These are phyloP conservation scores for Parelbella ahira DNA, from an alignment of 2,888 invertebrate genomes.

Conservation along the genomic window DNA sequence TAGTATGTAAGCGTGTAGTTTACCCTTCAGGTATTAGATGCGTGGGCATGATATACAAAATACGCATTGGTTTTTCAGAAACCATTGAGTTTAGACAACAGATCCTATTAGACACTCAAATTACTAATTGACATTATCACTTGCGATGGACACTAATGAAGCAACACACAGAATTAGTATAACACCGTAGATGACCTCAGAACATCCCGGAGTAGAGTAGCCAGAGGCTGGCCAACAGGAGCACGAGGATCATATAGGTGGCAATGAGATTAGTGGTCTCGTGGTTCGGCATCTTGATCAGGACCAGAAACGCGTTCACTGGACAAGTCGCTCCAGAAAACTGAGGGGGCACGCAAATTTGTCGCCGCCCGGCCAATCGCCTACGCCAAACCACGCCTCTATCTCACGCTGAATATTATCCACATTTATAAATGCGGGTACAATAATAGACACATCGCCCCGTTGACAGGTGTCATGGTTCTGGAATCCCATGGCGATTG, in stretches of 20 bases:
- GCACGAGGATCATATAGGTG: slow-evolving; percentile 85
- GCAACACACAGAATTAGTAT: slow-evolving; percentile 11
- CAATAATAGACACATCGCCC: slow-evolving; percentile 45
- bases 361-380: slow-evolving; percentile 42
- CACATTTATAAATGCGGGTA: slow-evolving; percentile 56
- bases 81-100: too few species aligned
- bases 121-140: too few species aligned
- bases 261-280: slow-evolving; percentile 85
- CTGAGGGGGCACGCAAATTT: slow-evolving; percentile 48
- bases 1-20: too few species aligned
- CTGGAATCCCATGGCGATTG: slow-evolving; percentile 23
- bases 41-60: too few species aligned
- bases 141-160: slow-evolving; percentile 10
- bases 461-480: slow-evolving; percentile 42
- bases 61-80: too few species aligned
- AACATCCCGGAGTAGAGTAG: slow-evolving; percentile 84
- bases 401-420: slow-evolving; percentile 40
- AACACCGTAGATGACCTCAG: slow-evolving; percentile 54
- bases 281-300: slow-evolving; percentile 68
- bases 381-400: slow-evolving; percentile 53
- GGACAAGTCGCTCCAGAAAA: slow-evolving; percentile 61
- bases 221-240: slow-evolving; percentile 84
- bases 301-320: slow-evolving; percentile 47
- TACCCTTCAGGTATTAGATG: too few species aligned
- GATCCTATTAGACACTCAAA: too few species aligned